phyloP scores from a whole-genome alignment of 1,140 invertebrate species.

The Triops cancriformis region DNA sequence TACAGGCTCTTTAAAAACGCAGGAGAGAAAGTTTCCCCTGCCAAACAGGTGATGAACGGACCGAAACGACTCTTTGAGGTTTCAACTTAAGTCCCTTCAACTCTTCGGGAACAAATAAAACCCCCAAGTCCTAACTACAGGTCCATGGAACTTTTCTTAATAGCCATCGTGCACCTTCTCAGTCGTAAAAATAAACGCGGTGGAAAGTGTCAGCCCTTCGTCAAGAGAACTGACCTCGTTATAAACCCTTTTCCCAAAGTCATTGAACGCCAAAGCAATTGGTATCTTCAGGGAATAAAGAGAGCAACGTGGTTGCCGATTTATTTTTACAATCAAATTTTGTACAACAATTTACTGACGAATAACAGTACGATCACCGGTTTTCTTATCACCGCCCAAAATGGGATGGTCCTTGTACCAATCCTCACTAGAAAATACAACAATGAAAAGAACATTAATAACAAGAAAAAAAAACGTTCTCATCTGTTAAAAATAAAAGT shows the following conservation, averaged over 20 bases:
- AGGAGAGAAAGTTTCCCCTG: neutral
- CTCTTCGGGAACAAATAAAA: no score
- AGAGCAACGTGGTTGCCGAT: neutral
- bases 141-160: neutral
- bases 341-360: neutral
- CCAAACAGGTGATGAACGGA: neutral
- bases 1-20: neutral
- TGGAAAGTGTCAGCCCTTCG: neutral
- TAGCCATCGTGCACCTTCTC: neutral
- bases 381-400: constrained; percentile 29
- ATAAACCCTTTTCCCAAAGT: neutral
- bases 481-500: neutral
- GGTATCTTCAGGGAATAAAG: neutral
- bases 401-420: constrained; percentile 67
- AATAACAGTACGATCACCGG: constrained; percentile 20
- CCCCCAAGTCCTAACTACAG: no score
- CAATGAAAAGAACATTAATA: neutral
- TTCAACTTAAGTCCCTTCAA: no score
- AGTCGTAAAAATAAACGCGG: neutral
- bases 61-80: neutral
- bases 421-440: constrained; percentile 60
- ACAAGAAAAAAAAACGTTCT: neutral
- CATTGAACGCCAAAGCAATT: neutral
- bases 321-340: constrained; percentile 13
- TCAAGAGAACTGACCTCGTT: neutral